Evolutionary conservation across 2,113 vertebrate genomes (phyloP).

Genomic region (Peromyscus polionotus): DNA sequence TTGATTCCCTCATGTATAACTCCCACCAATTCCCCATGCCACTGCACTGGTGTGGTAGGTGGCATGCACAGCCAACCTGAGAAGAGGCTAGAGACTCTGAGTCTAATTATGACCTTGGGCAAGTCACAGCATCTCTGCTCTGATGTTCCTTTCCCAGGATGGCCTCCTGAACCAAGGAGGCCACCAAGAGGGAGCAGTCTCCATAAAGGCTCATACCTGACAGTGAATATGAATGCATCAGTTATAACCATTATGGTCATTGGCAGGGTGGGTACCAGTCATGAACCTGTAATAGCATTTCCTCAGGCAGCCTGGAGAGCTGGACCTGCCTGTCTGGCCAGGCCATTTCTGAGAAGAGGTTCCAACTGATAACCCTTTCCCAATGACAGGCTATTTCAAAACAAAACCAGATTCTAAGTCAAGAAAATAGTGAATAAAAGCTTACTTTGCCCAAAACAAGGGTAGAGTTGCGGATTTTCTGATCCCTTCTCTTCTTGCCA

Average conservation of each 20-base stretch:
- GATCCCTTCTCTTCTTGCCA: constrained; percentile 1
- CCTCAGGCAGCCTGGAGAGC: neutral
- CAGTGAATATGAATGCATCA: neutral
- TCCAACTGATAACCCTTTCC: constrained; percentile 32
- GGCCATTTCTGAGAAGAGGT: constrained; percentile 13
- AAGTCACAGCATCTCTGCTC: neutral
- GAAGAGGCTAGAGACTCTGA: neutral
- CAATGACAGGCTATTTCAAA: constrained; percentile 43
- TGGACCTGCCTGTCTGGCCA: neutral
- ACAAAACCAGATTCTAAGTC: constrained; percentile 61
- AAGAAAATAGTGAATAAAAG: constrained; percentile 54
- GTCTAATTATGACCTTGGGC: neutral
- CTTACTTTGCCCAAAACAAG: neutral
- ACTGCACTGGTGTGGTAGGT: neutral
- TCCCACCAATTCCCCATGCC: neutral
- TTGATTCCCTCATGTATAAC: neutral
- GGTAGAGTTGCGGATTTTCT: constrained; percentile 46
- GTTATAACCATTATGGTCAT: neutral
- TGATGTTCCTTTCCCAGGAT: neutral
- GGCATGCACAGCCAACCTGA: neutral
- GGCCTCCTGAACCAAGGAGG: neutral
- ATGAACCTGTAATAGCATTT: neutral
- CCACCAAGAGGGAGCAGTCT: neutral
- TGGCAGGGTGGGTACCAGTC: neutral
- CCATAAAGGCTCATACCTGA: neutral